Evolutionary conservation across 2,888 invertebrate species (phyloP).

Genomic region (Pterostichus madidus): DNA sequence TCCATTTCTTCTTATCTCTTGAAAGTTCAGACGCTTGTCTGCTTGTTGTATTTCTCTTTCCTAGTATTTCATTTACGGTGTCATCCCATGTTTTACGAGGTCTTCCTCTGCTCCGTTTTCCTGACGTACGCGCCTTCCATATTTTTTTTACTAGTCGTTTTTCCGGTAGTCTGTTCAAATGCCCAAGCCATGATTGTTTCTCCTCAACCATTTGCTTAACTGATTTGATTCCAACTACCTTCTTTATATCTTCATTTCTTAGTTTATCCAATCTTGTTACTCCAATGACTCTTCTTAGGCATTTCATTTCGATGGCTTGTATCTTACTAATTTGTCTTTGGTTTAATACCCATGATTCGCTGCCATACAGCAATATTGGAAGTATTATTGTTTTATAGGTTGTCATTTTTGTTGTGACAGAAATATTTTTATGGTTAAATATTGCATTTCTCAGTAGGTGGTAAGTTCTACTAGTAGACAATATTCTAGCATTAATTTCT

Average conservation of each 20-base stretch:
- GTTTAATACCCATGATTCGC: neutral
- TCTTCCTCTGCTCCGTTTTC: slow-evolving; percentile 18
- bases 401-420: neutral
- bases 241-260: neutral
- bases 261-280: slow-evolving; percentile 5
- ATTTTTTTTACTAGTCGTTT: neutral
- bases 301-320: slow-evolving; percentile 16
- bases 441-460: neutral
- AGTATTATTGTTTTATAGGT: slow-evolving; percentile 13
- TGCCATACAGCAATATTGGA: neutral
- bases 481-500: slow-evolving; percentile 23
- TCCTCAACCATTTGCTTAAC: neutral
- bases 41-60: neutral
- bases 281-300: neutral
- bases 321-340: slow-evolving; percentile 13
- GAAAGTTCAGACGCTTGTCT: neutral
- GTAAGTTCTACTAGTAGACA: neutral
- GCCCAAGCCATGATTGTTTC: slow-evolving; percentile 4
- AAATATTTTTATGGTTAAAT: neutral
- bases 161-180: neutral
- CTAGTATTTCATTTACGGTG: neutral
- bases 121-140: too few species aligned
- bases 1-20: slow-evolving; percentile 3
- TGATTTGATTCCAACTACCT: neutral
- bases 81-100: slow-evolving; percentile 12